Conservation (phyloP, 2,113 vertebrate genomes). For the Halcyon senegalensis region DNA sequence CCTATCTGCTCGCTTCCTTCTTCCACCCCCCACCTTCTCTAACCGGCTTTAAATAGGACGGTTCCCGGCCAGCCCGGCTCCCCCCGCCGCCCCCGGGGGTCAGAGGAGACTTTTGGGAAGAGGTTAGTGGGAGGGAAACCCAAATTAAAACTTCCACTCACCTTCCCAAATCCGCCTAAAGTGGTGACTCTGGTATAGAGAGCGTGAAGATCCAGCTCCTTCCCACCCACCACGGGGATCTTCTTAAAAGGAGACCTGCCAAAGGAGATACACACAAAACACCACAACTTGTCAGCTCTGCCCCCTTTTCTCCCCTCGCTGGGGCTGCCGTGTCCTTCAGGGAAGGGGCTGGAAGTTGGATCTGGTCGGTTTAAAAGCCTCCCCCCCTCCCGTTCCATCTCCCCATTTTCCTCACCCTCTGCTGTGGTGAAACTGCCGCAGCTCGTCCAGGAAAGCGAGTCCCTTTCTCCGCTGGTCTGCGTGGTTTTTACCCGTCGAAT, state of each 20-base stretch:
- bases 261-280: conserved; percentile 73
- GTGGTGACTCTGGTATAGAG: conserved; percentile 98
- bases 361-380: conserved; percentile 75
- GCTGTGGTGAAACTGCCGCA: conserved; percentile 99
- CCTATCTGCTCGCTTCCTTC: conserved; percentile 66
- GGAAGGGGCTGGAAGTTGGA: conserved; percentile 80
- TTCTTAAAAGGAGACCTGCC: conserved; percentile 96
- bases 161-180: conserved; percentile 99
- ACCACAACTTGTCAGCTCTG: conserved; percentile 74
- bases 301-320: conserved; percentile 70
- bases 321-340: conserved; percentile 72
- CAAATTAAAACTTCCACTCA: conserved; percentile 90
- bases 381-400: conserved; percentile 75
- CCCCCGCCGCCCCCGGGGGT: conserved; percentile 74
- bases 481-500: conserved; percentile 97
- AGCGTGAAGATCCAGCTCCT: conserved; percentile 96
- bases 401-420: conserved; percentile 91
- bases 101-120: conserved; percentile 78
- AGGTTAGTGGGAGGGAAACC: conserved; percentile 79
- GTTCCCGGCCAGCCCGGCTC: conserved; percentile 55
- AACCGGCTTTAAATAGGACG: conserved; percentile 65
- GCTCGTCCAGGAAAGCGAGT: conserved; percentile 99
- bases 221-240: conserved; percentile 97
- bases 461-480: conserved; percentile 98
- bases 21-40: conserved; percentile 68